Base-by-base conservation (phyloP, 2,113 vertebrate genomes). In the Sinocyclocheilus grahami region DNA sequence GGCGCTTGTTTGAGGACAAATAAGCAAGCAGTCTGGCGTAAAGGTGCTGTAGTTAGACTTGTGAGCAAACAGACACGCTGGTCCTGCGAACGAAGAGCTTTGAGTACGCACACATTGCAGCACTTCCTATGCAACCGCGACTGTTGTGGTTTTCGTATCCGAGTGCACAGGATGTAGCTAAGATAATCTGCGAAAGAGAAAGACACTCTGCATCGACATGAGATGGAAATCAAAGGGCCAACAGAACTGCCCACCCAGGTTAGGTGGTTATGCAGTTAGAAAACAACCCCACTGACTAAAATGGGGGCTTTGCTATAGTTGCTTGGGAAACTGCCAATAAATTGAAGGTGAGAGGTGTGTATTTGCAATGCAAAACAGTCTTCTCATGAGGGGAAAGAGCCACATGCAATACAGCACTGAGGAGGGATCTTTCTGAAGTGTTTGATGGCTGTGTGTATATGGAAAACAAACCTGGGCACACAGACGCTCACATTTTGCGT, bases 401-500 rank as follows among this genome's bases (percentile, higher is more conserved):
- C 86, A 30, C 62, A 67, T 82, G 42, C 79, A 67, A 65, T 42
- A 24, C 79, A 82, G n/a, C 62, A 51, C 42, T 67, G 24, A 67
- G 74, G 53, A 86, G 46, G 8, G 82, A 51, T 60, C 78, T 60
- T 86, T 71, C 33, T 22, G 33, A 87, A 85, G 82, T 82, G 71
- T 88, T 91, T 91, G 89, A 86, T 84, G 60, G 76, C 71, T 63
- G 87, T 46, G 33, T 51, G 46, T 77, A 77, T 77, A 51, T 87
- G 89, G 80, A 77, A 90, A 90, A 93, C 91, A 91, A 92, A 91
- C 89, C 86, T 33, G 77, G 74, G 69, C 85, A 81, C 83, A 86
- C 60, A 82, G 39, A 67, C 9, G 0, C 84, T 55, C 22, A 14
- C 11, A 86, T 74, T 87, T 84, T 89, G 92, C 63, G 33, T 81